Evolutionary conservation across 2,113 vertebrate species (phyloP).

Genomic region (Strix uralensis): DNA sequence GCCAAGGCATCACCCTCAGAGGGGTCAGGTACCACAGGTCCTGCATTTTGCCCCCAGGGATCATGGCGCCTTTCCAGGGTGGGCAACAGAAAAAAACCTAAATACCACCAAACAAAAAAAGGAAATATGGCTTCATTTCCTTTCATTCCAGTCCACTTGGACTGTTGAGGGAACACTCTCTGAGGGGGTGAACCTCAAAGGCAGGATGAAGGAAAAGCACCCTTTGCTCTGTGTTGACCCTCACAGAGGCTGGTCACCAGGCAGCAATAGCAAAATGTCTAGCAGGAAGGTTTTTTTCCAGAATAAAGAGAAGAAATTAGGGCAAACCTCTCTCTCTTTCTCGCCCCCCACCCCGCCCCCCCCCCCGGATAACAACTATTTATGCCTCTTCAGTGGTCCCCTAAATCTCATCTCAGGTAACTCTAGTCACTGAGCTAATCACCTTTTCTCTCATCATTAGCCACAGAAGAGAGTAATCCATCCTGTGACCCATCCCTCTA

Average conservation of each 20-base stretch:
- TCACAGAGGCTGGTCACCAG: neutral
- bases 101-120: neutral
- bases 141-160: neutral
- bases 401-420: slow-evolving; percentile 17
- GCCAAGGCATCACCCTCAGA: fast-evolving
- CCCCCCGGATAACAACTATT: neutral
- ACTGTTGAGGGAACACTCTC: neutral
- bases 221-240: neutral
- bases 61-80: neutral
- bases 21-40: fast-evolving
- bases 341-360: too few species aligned
- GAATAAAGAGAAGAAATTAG: neutral
- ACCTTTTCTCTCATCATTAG: slow-evolving; percentile 19
- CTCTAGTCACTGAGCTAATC: slow-evolving; percentile 1
- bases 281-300: neutral
- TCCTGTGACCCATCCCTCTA: neutral
- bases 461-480: neutral
- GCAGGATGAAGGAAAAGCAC: neutral
- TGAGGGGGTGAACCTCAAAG: neutral
- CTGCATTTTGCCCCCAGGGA: neutral
- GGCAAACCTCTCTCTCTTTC: neutral
- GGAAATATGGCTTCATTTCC: neutral
- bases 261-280: neutral
- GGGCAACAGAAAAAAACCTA: neutral
- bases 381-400: neutral